Evolutionary conservation across 2,797 vertebrate species (phyloP).

Genomic region (Acanthurus tractus): DNA sequence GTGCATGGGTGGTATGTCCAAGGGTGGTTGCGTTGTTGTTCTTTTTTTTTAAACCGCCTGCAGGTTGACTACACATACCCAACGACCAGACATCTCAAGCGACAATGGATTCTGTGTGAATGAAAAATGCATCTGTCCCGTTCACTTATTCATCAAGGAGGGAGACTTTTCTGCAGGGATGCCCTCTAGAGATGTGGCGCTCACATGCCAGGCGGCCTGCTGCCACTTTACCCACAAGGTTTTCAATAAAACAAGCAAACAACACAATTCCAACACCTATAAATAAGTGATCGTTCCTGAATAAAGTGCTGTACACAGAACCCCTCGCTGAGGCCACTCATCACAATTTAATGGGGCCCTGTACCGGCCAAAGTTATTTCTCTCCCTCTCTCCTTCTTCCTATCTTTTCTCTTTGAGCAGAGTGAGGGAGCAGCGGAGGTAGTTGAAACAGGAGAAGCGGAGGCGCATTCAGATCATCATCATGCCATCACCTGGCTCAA

Average conservation of each 20-base stretch:
- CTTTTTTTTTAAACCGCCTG: conserved; percentile 41
- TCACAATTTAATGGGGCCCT: conserved; percentile 83
- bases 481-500: conserved; percentile 67
- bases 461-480: conserved; percentile 62
- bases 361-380: conserved; percentile 73
- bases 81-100: conserved; percentile 74
- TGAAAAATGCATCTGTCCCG: conserved; percentile 85
- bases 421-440: conserved; percentile 33
- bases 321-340: conserved; percentile 80
- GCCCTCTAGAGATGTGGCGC: conserved; percentile 80
- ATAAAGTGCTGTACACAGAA: conserved; percentile 86
- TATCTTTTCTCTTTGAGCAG: conserved; percentile 54
- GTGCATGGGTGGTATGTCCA: conserved; percentile 18
- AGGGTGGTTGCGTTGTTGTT: conserved; percentile 17
- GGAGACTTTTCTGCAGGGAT: conserved; percentile 83
- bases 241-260: conserved; percentile 92
- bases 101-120: conserved; percentile 82
- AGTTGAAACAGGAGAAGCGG: conserved; percentile 49
- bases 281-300: conserved; percentile 87
- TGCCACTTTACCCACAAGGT: conserved; percentile 86
- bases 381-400: conserved; percentile 38
- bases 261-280: conserved; percentile 88
- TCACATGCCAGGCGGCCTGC: conserved; percentile 81
- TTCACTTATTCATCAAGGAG: conserved; percentile 87
- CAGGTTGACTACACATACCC: conserved; percentile 68